Percentiles rank a stretch among this genome's conserved stretches.
phyloP scores from a whole-genome alignment of 2,797 vertebrate genomes.

The Coregonus ussuriensis region DNA sequence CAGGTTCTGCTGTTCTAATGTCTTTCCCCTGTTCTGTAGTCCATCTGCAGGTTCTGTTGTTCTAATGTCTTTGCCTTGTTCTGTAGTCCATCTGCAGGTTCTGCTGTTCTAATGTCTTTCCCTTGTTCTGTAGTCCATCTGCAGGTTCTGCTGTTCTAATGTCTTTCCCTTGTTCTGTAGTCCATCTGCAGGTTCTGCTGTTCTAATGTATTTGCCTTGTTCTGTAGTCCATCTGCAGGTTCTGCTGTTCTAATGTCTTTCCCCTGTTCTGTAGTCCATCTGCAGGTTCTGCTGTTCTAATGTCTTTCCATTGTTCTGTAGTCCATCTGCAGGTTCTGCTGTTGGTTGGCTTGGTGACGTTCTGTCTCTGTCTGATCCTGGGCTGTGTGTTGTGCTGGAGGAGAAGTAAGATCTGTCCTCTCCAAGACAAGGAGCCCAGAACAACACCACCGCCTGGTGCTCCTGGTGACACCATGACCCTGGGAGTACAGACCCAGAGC shows the following conservation, averaged over 20 bases:
- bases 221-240: too few relatives aligned
- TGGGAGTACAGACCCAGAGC: conserved; percentile 24
- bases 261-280: too few relatives aligned
- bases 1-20: too few relatives aligned
- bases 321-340: conserved; percentile 81
- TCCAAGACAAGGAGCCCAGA: conserved; percentile 47
- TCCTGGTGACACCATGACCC: conserved; percentile 37
- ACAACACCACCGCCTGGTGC: conserved; percentile 12
- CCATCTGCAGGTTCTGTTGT: too few relatives aligned
- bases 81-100: conserved; percentile 50
- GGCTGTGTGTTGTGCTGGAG: conserved; percentile 78
- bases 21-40: too few relatives aligned
- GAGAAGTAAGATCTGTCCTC: conserved; percentile 44
- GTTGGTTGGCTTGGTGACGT: conserved; percentile 71
- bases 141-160: too few relatives aligned
- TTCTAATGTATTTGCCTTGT: too few relatives aligned
- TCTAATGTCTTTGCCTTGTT: conserved; percentile 30
- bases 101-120: too few relatives aligned
- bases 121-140: too few relatives aligned
- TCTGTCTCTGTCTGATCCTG: conserved; percentile 76
- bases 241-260: too few relatives aligned
- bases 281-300: background rate
- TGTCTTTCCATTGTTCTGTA: conserved; percentile 50
- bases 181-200: too few relatives aligned
- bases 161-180: too few relatives aligned